Conservation (phyloP, 2,888 invertebrate species). For the Luperina nickerlii region DNA sequence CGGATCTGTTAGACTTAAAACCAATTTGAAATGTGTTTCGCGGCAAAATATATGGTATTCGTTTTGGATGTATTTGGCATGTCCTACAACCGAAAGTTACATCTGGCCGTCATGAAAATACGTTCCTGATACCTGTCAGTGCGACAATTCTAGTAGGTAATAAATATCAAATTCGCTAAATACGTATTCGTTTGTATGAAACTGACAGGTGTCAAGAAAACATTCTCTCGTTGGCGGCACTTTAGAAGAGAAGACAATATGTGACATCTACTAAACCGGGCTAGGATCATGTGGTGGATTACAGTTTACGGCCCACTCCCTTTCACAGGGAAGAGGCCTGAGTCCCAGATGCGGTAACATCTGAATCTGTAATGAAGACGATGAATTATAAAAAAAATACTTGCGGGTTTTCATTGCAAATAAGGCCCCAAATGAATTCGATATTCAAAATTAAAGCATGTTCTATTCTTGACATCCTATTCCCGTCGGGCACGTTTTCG, state of each 20-base stretch:
- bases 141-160: not conserved
- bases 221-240: not conserved
- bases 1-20: slow-evolving; percentile 19
- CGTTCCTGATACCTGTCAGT: not conserved
- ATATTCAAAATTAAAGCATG: slow-evolving; percentile 54
- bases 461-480: slow-evolving; percentile 32
- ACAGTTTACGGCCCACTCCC: not conserved
- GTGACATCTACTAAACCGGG: not conserved
- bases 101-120: not conserved
- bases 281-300: not conserved
- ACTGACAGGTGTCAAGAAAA: not conserved
- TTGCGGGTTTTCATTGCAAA: not conserved
- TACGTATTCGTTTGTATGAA: not conserved
- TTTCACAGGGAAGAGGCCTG: not conserved
- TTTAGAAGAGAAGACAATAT: not conserved
- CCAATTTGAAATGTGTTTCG: slow-evolving; percentile 15
- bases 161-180: not conserved
- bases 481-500: slow-evolving; percentile 40
- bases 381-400: not conserved
- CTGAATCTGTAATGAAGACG: not conserved
- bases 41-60: not conserved
- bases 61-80: not conserved
- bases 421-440: slow-evolving; percentile 20
- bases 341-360: not conserved
- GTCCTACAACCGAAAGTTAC: not conserved